Evolutionary conservation across 2,797 vertebrate genomes (phyloP).

Genomic region (Cyprinodon diabolis): DNA sequence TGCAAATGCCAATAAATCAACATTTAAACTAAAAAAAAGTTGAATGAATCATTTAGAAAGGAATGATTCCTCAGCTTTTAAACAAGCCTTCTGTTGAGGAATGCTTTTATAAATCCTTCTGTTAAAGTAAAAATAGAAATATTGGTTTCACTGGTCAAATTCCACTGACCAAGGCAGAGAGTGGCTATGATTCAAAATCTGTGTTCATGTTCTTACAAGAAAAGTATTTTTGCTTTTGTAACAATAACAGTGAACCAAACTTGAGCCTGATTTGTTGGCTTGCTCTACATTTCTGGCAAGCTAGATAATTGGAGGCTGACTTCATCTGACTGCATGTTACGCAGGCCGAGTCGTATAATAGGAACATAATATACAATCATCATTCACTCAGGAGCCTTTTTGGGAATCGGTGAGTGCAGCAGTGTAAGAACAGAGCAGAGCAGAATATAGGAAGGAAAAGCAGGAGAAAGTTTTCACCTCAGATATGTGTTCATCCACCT

Average conservation of each 20-base stretch:
- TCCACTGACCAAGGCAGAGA: neutral
- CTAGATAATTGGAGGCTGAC: slow-evolving; percentile 61
- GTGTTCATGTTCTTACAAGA: neutral
- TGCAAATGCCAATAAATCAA: neutral
- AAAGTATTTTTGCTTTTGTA: neutral
- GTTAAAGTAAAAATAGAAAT: neutral
- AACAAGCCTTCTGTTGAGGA: neutral
- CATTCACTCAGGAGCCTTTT: slow-evolving; percentile 40
- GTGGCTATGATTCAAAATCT: neutral
- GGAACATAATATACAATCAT: slow-evolving; percentile 50
- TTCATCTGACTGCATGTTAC: slow-evolving; percentile 60
- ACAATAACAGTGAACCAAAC: slow-evolving; percentile 2
- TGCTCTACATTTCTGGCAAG: slow-evolving; percentile 50
- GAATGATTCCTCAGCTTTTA: neutral
- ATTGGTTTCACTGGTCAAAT: neutral
- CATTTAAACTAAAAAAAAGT: neutral
- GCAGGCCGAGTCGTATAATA: slow-evolving; percentile 58
- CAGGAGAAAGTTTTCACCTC: slow-evolving; percentile 86
- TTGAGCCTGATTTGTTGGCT: slow-evolving; percentile 42
- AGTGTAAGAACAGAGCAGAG: slow-evolving; percentile 23
- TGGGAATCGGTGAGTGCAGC: slow-evolving; percentile 25
- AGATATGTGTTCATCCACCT: slow-evolving; percentile 91
- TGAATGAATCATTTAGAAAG: neutral
- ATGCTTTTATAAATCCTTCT: neutral
- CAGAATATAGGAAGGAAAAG: slow-evolving; percentile 27